Evolutionary conservation across 2,113 vertebrate genomes (phyloP), one percentile per base, ranked within the genome.

Genomic region (Toxostoma redivivum): DNA sequence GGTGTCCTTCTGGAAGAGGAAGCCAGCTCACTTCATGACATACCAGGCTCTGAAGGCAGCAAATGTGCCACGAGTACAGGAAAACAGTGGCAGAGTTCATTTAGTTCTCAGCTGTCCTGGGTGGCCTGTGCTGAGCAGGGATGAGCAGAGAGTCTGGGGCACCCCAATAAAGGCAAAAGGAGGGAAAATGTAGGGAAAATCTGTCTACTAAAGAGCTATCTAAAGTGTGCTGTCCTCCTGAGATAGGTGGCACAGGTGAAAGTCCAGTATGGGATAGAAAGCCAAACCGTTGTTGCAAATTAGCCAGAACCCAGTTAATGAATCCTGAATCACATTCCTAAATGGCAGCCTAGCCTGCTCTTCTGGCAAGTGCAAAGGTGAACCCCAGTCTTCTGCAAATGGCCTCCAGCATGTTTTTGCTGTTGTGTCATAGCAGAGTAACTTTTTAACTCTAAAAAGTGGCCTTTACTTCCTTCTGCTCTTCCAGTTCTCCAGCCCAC

Each of bases 361-460:
- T 88, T 50, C 76, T 88, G n/a, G 21, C 56, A 76, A 56, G 76
- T 88, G 58, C 76, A 90, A 93, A 94, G 92, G 90, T 93, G 69
- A 93, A 33, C 31, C 51, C 48, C 28, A 45, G 51, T 53, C 48
- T 78, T 86, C 56, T 92, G 83, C 69, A 56, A n/a, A 57, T 81
- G 77, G 70, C 53, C 23, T 74, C 83, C 77, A 76, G 86, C 76
- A 40, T 78, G 47, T 37, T 79, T 94, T 83, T 95, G 88, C 82
- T 93, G 51, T 83, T 51, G 28, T 50, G 22, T 71, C 35, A 37
- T 65, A 85, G 57, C 81, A 85, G 51, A 78, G 25, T 92, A 86
- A 95, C 51, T 86, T 74, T 80, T 94, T 24, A 78, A 86, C 48
- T 81, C 35, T 77, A 9, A 28, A 86, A 65, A 64, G 33, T 85